Conservation (phyloP, 1,140 invertebrate species). For the Diploscapter pachys region DNA sequence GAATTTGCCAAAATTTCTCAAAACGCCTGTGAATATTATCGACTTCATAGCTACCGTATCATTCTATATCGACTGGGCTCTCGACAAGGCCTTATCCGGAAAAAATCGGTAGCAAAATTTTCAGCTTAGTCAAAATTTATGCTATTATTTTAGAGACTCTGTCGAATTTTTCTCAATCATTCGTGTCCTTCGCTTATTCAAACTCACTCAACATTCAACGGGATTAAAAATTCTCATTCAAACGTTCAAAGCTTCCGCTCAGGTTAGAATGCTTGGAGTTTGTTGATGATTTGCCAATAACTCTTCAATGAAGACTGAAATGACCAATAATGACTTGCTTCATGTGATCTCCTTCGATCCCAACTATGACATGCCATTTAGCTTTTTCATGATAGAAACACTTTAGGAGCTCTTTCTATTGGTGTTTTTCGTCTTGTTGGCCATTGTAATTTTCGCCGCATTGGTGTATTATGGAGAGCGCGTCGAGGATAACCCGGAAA, state of each 20-base stretch:
- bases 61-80: constrained; percentile 79
- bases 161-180: constrained; percentile 98
- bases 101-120: constrained; percentile 57
- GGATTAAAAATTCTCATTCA: constrained; percentile 96
- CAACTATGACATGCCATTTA: neutral
- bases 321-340: too few relatives aligned
- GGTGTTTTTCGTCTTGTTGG: constrained; percentile 85
- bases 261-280: constrained; percentile 63
- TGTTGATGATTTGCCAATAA: too few relatives aligned
- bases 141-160: constrained; percentile 69
- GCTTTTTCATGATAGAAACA: neutral
- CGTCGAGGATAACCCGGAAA: constrained; percentile 88
- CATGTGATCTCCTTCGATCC: too few relatives aligned
- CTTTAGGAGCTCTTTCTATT: constrained; percentile 74
- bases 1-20: constrained; percentile 78
- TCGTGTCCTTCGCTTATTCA: constrained; percentile 92
- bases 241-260: constrained; percentile 86
- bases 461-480: constrained; percentile 98
- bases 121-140: neutral
- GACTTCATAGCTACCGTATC: constrained; percentile 87
- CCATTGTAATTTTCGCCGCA: constrained; percentile 96
- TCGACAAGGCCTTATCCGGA: constrained; percentile 63
- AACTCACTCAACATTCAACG: constrained; percentile 88
- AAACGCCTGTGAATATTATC: constrained; percentile 80
- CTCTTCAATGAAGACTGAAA: too few relatives aligned